Evolutionary conservation across 2,113 vertebrate species (phyloP).

Genomic region (Charina bottae): DNA sequence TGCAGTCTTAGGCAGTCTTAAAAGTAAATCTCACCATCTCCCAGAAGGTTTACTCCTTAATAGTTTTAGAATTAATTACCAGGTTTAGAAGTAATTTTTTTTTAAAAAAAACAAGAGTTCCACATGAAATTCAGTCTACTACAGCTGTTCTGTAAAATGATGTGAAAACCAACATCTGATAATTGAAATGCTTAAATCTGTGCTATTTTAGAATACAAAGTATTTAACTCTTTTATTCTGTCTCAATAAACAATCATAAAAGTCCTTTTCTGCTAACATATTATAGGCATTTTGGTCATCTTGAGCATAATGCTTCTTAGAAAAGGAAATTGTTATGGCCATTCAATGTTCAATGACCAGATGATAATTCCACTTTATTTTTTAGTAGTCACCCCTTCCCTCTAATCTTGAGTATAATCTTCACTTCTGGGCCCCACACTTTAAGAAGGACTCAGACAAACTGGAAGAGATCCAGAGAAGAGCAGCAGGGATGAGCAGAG

Average conservation of each 20-base stretch:
- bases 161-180: not conserved
- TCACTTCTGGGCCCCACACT: too few species aligned
- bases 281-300: too few species aligned
- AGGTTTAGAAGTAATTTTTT: not conserved
- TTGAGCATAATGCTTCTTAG: too few species aligned
- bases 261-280: not conserved
- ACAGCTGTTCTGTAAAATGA: not conserved
- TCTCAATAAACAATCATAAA: not conserved
- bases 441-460: too few species aligned
- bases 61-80: too few species aligned
- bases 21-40: not conserved
- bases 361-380: too few species aligned
- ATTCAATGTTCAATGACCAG: too few species aligned
- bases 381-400: too few species aligned
- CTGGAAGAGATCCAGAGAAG: too few species aligned
- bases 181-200: not conserved
- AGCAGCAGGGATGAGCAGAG: too few species aligned
- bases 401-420: too few species aligned
- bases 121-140: not conserved
- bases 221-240: not conserved
- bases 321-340: too few species aligned
- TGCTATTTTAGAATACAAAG: not conserved
- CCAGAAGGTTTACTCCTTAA: not conserved
- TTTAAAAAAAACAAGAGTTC: not conserved
- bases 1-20: not conserved